Evolutionary conservation across 2,113 vertebrate species (phyloP).

Genomic region (Hippocampus abdominalis): DNA sequence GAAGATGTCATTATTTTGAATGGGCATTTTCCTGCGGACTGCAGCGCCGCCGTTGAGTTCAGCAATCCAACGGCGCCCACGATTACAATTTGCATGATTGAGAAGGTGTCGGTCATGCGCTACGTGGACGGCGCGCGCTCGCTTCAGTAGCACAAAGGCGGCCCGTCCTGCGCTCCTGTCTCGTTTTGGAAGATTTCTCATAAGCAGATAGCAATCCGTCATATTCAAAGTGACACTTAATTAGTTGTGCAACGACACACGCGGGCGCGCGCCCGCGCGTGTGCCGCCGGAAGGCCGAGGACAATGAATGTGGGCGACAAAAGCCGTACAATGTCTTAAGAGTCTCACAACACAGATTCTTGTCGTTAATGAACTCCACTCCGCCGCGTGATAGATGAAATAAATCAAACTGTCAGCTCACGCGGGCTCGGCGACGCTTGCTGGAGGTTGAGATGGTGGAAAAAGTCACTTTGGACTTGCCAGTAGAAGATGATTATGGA

Average conservation of each 20-base stretch:
- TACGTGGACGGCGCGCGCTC: neutral
- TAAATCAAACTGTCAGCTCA: neutral
- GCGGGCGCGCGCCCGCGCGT: neutral
- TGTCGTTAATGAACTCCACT: constrained; percentile 13
- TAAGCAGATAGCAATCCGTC: constrained; percentile 11
- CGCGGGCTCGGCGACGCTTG: neutral
- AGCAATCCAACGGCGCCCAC: neutral
- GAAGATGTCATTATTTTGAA: neutral
- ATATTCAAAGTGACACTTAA: constrained; percentile 20
- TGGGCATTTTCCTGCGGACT: neutral
- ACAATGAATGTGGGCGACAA: neutral
- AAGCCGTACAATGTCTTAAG: neutral
- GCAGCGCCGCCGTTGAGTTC: neutral
- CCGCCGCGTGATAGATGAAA: neutral
- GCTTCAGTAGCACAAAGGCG: neutral
- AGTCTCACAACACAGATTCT: neutral
- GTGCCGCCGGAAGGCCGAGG: neutral
- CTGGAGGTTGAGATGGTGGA: neutral
- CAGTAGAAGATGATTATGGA: no score
- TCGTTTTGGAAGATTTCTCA: constrained; percentile 8
- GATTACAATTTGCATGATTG: constrained; percentile 1
- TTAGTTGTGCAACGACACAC: constrained; percentile 9
- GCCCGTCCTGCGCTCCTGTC: neutral
- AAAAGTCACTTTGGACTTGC: neutral
- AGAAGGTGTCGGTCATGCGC: neutral